Percentiles rank a stretch among this genome's conserved stretches.
Evolutionary conservation across 2,113 vertebrate genomes (phyloP).

Genomic region (Brachyhypopomus gauderio): DNA sequence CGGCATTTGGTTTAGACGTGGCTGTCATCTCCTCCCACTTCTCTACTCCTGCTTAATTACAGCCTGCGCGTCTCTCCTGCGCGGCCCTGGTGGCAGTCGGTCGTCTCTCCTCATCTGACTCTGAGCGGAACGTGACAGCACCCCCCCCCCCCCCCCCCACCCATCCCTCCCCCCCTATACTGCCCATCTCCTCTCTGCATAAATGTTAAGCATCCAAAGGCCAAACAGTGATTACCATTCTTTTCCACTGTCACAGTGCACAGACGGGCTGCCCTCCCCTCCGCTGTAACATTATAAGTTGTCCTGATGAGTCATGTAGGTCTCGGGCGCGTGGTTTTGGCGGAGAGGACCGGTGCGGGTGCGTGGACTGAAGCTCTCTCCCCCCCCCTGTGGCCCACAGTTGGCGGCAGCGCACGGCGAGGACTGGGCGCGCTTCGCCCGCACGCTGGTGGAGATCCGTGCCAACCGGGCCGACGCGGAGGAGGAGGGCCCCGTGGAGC

Average conservation of each 20-base stretch:
- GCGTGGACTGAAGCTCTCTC: slow-evolving; percentile 13
- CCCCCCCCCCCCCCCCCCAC: slow-evolving; percentile 35
- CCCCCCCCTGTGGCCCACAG: slow-evolving; percentile 64
- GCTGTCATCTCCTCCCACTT: slow-evolving; percentile 61
- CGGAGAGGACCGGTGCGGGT: slow-evolving; percentile 16
- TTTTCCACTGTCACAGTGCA: slow-evolving; percentile 40
- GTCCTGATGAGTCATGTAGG: slow-evolving; percentile 33
- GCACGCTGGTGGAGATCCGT: slow-evolving; percentile 91
- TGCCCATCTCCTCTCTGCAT: slow-evolving; percentile 43
- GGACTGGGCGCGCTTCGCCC: slow-evolving; percentile 90
- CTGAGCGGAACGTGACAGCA: slow-evolving; percentile 51
- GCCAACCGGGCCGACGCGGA: slow-evolving; percentile 92
- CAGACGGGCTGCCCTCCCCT: slow-evolving; percentile 16
- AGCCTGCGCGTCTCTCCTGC: slow-evolving; percentile 54
- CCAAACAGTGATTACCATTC: slow-evolving; percentile 36
- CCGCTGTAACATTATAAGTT: slow-evolving; percentile 34
- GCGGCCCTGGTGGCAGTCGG: slow-evolving; percentile 69
- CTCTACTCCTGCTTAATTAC: slow-evolving; percentile 72
- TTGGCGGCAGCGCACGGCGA: slow-evolving; percentile 88
- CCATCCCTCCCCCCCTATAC: slow-evolving; percentile 28
- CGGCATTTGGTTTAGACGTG: slow-evolving; percentile 57
- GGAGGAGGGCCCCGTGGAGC: slow-evolving; percentile 87
- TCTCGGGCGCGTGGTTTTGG: slow-evolving; percentile 10
- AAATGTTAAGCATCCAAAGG: slow-evolving; percentile 43
- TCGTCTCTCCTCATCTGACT: slow-evolving; percentile 60